Conservation (phyloP, 2,113 vertebrate species). For the Hippopotamus amphibius region DNA sequence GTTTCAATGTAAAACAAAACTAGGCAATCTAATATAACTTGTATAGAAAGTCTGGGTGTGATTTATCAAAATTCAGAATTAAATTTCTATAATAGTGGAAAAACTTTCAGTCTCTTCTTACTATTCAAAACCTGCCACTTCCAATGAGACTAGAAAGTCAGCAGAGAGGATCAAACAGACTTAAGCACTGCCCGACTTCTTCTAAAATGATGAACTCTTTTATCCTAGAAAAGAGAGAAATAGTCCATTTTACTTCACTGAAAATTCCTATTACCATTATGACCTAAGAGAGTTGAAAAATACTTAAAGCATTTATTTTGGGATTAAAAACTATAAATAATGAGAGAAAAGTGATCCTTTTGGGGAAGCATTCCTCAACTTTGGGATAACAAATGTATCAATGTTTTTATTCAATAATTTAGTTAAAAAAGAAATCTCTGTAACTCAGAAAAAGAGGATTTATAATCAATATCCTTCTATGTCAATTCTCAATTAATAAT, state of each 20-base stretch:
- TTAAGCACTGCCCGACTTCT: constrained; percentile 87
- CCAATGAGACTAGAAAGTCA: constrained; percentile 61
- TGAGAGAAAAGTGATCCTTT: not conserved
- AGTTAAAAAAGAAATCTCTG: constrained; percentile 35
- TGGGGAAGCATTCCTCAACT: constrained; percentile 10
- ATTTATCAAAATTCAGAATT: constrained; percentile 72
- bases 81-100: constrained; percentile 71
- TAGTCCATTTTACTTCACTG: constrained; percentile 48
- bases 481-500: constrained; percentile 36
- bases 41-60: constrained; percentile 60
- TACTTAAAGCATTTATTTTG: constrained; percentile 8
- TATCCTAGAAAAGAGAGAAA: constrained; percentile 83
- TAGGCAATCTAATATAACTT: constrained; percentile 73
- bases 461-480: constrained; percentile 9
- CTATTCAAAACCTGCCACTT: constrained; percentile 68
- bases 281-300: constrained; percentile 49
- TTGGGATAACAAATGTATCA: not conserved
- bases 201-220: constrained; percentile 85
- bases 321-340: not conserved
- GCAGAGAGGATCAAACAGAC: constrained; percentile 81
- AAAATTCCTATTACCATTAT: constrained; percentile 38
- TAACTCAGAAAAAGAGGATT: not conserved
- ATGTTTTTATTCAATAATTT: not conserved
- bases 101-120: constrained; percentile 72
- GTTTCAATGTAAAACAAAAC: constrained; percentile 72